Conservation (phyloP, 2,888 invertebrate genomes). For the Tetragnatha montana region DNA sequence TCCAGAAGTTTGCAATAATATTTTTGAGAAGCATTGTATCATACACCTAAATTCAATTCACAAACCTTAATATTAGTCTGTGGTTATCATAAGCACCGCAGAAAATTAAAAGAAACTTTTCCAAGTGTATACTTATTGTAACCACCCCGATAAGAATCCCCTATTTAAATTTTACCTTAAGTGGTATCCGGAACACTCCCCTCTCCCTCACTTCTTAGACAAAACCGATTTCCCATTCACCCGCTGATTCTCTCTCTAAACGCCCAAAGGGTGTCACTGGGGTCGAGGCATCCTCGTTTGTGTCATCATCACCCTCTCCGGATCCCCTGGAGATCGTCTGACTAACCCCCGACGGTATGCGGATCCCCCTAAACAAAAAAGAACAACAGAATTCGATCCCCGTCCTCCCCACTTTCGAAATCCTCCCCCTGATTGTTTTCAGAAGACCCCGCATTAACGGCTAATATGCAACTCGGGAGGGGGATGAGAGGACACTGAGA, state of each 20-base stretch:
- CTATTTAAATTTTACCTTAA: too few species aligned
- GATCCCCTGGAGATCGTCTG: background rate
- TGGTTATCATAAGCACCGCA: too few species aligned
- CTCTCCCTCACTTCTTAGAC: too few species aligned
- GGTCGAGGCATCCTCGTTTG: background rate
- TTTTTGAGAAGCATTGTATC: too few species aligned
- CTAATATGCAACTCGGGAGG: constrained; percentile 23
- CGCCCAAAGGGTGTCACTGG: background rate
- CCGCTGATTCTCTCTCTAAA: background rate
- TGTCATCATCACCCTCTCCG: background rate
- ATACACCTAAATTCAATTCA: too few species aligned
- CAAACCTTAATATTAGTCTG: too few species aligned
- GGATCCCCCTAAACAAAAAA: background rate
- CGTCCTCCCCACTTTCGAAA: background rate
- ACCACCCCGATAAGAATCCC: too few species aligned
- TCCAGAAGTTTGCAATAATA: too few species aligned
- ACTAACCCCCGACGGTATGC: constrained; percentile 11
- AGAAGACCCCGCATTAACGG: constrained; percentile 44
- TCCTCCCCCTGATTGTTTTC: constrained; percentile 41
- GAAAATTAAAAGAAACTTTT: too few species aligned
- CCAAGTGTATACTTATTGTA: too few species aligned
- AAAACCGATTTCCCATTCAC: background rate
- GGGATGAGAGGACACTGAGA: background rate
- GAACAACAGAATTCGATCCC: background rate
- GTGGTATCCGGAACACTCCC: too few species aligned